Evolutionary conservation across 1,140 invertebrate genomes (phyloP).

Genomic region (Drosophila ananassae): DNA sequence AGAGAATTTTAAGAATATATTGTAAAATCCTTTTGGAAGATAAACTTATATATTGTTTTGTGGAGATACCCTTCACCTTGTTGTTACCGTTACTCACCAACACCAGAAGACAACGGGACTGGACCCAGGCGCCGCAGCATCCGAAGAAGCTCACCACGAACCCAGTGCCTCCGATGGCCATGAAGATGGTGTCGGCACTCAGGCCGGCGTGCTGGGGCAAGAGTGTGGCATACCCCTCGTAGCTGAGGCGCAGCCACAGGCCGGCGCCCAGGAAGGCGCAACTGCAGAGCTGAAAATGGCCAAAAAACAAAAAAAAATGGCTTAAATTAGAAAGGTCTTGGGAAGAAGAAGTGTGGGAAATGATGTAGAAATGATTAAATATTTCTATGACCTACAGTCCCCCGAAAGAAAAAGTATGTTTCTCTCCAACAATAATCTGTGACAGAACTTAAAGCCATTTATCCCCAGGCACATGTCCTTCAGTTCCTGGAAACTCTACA

Average conservation of each 20-base stretch:
- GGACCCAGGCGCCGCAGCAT: conserved; percentile 92
- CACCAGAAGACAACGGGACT: conserved; percentile 90
- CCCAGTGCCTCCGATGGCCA: conserved; percentile 88
- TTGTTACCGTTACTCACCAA: conserved; percentile 86
- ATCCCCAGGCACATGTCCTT: not conserved
- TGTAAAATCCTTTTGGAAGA: not conserved
- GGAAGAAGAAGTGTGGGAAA: too few relatives aligned
- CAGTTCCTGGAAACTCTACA: not conserved
- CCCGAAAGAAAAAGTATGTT: too few relatives aligned
- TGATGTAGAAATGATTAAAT: too few relatives aligned
- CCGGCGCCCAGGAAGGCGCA: conserved; percentile 90
- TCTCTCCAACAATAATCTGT: too few relatives aligned
- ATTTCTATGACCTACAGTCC: too few relatives aligned
- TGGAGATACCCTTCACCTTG: conserved; percentile 1
- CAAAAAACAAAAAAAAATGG: not conserved
- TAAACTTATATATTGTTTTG: not conserved
- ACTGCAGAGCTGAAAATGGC: conserved; percentile 87
- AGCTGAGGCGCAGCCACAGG: conserved; percentile 89
- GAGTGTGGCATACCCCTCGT: conserved; percentile 89
- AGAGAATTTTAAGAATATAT: too few relatives aligned
- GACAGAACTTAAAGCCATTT: not conserved
- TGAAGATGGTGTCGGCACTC: conserved; percentile 89
- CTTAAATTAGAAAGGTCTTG: conserved; percentile 11
- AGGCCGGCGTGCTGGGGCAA: conserved; percentile 89
- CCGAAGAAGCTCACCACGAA: conserved; percentile 91